Evolutionary conservation across 2,888 invertebrate genomes (phyloP).

Genomic region (Harmothoe impar): DNA sequence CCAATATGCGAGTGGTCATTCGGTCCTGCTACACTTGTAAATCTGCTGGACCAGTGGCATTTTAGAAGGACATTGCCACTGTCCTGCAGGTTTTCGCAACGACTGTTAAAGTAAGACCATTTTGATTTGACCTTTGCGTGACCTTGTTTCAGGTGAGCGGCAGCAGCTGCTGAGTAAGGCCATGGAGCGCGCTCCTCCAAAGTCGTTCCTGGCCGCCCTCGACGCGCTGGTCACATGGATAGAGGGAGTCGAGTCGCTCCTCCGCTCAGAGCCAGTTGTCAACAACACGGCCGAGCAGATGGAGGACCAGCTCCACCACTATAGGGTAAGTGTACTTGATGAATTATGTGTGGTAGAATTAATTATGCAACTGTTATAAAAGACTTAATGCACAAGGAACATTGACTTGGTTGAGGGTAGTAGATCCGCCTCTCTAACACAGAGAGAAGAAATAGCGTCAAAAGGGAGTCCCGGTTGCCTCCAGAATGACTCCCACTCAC

Average conservation of each 20-base stretch:
- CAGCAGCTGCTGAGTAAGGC: constrained; percentile 85
- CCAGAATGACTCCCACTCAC: no score
- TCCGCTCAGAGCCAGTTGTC: constrained; percentile 80
- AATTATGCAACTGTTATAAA: neutral
- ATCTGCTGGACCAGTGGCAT: no score
- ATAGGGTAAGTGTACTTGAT: constrained; percentile 80
- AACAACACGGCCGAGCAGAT: constrained; percentile 78
- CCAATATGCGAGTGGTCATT: no score
- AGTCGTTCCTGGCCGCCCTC: constrained; percentile 83
- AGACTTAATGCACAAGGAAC: no score
- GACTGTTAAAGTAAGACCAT: no score
- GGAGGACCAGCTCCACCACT: constrained; percentile 81
- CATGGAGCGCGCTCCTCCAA: constrained; percentile 82
- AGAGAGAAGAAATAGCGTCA: no score
- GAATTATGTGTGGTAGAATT: no score
- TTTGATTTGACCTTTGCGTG: neutral
- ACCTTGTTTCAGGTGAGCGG: constrained; percentile 82
- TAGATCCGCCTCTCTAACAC: no score
- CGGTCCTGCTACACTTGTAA: no score
- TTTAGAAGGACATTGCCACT: no score
- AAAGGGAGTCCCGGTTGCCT: no score
- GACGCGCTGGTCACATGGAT: constrained; percentile 82
- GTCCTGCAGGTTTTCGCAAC: no score
- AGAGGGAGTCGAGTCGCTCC: constrained; percentile 80
- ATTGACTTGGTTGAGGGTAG: neutral